Evolutionary conservation across 2,797 vertebrate species (phyloP).

Genomic region (Urocyon cinereoargenteus): DNA sequence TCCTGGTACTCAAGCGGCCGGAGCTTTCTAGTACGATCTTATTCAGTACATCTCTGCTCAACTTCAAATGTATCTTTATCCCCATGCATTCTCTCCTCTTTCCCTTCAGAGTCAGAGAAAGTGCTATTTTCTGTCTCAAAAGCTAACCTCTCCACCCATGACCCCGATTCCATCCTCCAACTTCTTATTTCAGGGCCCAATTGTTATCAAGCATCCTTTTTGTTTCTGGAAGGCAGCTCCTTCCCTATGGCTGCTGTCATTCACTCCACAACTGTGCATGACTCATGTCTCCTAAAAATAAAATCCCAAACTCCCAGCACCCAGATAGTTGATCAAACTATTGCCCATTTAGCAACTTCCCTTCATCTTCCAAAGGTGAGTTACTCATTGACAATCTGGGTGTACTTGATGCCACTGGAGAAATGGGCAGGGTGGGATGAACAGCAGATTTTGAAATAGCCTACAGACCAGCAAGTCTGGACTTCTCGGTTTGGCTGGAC

Average conservation of each 20-base stretch:
- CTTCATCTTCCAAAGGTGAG: neutral
- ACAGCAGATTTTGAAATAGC: neutral
- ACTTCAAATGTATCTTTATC: neutral
- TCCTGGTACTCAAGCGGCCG: neutral
- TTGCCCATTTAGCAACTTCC: neutral
- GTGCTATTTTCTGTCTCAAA: neutral
- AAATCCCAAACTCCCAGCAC: neutral
- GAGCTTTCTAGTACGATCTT: neutral
- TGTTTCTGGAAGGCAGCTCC: neutral
- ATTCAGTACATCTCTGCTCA: neutral
- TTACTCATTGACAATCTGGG: neutral
- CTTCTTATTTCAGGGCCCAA: too few relatives aligned
- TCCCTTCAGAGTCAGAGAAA: neutral
- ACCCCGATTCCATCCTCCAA: too few relatives aligned
- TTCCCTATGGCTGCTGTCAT: neutral
- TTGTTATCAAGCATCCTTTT: neutral
- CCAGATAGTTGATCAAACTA: neutral
- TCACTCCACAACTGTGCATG: neutral
- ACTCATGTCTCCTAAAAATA: neutral
- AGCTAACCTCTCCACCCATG: neutral
- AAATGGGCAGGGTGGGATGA: neutral
- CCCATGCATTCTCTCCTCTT: neutral
- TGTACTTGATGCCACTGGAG: too few relatives aligned
- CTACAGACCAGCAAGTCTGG: neutral
- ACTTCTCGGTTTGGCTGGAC: neutral